A percentile compares a stretch with the other conserved stretches of the same genome.
phyloP scores from a whole-genome alignment of 2,113 vertebrate genomes.

The Cyprinodon tularosa region DNA sequence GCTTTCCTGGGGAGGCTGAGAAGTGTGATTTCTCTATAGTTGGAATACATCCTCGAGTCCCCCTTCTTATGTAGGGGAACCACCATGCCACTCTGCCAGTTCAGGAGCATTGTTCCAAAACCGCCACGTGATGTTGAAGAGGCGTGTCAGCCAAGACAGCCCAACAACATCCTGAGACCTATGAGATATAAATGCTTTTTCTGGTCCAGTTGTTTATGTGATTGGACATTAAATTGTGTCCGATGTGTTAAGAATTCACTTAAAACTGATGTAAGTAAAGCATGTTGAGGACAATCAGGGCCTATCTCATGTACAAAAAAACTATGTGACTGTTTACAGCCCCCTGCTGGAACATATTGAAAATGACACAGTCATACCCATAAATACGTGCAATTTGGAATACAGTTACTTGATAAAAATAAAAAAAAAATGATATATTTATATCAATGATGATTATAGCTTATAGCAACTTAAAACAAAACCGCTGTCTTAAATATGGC shows the following conservation, averaged over 20 bases:
- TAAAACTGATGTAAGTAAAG: constrained; percentile 21
- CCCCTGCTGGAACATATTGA: background rate
- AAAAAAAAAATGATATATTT: background rate
- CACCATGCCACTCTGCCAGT: no score
- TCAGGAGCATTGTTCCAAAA: no score
- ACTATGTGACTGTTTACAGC: background rate
- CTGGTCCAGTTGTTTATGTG: no score
- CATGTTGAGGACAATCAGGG: constrained; percentile 10
- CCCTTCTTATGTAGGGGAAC: no score
- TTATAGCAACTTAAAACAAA: background rate
- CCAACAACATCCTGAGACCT: no score
- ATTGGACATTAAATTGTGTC: background rate
- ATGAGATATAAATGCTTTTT: no score
- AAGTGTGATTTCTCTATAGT: no score
- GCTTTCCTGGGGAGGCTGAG: no score
- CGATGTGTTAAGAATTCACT: background rate
- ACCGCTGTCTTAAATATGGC: background rate
- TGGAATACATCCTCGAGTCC: no score
- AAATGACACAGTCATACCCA: background rate
- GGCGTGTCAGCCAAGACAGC: no score
- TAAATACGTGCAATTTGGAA: no score
- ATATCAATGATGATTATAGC: background rate
- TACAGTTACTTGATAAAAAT: background rate
- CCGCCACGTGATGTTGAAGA: no score
- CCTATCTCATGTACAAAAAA: background rate